A percentile compares a stretch with the other conserved stretches of the same genome.
Conservation (phyloP, 2,888 invertebrate species). For the Andrena fulva region DNA sequence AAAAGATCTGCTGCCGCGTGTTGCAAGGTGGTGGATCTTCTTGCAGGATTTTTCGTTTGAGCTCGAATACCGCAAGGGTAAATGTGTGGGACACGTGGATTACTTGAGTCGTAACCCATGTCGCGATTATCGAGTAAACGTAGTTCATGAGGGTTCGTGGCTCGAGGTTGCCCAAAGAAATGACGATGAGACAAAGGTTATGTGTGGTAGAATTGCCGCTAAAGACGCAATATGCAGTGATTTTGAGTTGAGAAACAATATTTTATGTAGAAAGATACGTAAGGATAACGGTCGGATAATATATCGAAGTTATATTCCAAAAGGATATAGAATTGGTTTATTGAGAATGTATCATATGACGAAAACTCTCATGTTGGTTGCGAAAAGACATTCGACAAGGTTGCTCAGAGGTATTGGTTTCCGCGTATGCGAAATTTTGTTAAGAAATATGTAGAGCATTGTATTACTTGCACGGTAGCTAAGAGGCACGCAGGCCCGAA, state of each 20-base stretch:
- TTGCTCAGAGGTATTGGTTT: constrained; percentile 26
- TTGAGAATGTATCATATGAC: constrained; percentile 18
- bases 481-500: constrained; percentile 1
- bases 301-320: neutral
- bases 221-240: neutral
- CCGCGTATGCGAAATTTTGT: constrained; percentile 21
- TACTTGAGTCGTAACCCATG: constrained; percentile 13
- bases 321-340: neutral
- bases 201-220: neutral
- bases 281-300: neutral
- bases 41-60: neutral
- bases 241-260: neutral
- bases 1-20: neutral
- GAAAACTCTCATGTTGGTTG: constrained; percentile 1
- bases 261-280: constrained; percentile 2
- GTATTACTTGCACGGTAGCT: constrained; percentile 10
- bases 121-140: neutral
- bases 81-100: constrained; percentile 15
- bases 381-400: constrained; percentile 7
- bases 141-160: constrained; percentile 1
- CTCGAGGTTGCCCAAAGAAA: constrained; percentile 12
- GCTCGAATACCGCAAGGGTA: constrained; percentile 23
- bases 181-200: constrained; percentile 8
- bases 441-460: constrained; percentile 16
- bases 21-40: no score